These are phyloP conservation scores for Drosophila asahinai DNA, from an alignment of 1,140 invertebrate genomes.

Conservation along the genomic window DNA sequence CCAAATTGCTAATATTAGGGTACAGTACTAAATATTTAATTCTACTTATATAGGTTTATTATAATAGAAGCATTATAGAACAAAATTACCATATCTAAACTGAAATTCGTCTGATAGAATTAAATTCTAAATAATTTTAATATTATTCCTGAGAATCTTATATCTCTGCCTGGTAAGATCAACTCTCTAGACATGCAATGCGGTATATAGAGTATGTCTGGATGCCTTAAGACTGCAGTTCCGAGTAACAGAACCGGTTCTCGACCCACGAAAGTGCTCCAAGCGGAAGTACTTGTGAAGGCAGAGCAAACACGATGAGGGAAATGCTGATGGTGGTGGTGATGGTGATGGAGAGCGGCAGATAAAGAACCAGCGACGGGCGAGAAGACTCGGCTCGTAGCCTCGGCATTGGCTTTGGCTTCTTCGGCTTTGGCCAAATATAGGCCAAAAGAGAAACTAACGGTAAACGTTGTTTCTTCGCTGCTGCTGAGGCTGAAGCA, in stretches of 20 bases:
- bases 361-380: slow-evolving; percentile 63
- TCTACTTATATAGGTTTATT: no score
- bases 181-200: no score
- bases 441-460: slow-evolving; percentile 85
- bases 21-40: background rate
- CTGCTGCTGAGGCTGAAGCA: background rate
- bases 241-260: slow-evolving; percentile 68
- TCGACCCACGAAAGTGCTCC: slow-evolving; percentile 60
- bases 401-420: slow-evolving; percentile 18
- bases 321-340: slow-evolving; percentile 25
- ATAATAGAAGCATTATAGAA: background rate
- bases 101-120: background rate
- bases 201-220: background rate
- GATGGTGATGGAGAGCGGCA: slow-evolving; percentile 29
- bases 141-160: no score
- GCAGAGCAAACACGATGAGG: slow-evolving; percentile 11
- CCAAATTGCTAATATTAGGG: background rate
- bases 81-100: background rate
- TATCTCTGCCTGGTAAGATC: background rate
- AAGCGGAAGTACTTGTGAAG: slow-evolving; percentile 64
- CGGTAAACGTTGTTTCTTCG: slow-evolving; percentile 67
- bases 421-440: slow-evolving; percentile 55
- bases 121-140: background rate
- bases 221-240: slow-evolving; percentile 44
- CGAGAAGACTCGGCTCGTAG: slow-evolving; percentile 40